Conservation (phyloP, 2,113 vertebrate species). For the Cercocebus atys region DNA sequence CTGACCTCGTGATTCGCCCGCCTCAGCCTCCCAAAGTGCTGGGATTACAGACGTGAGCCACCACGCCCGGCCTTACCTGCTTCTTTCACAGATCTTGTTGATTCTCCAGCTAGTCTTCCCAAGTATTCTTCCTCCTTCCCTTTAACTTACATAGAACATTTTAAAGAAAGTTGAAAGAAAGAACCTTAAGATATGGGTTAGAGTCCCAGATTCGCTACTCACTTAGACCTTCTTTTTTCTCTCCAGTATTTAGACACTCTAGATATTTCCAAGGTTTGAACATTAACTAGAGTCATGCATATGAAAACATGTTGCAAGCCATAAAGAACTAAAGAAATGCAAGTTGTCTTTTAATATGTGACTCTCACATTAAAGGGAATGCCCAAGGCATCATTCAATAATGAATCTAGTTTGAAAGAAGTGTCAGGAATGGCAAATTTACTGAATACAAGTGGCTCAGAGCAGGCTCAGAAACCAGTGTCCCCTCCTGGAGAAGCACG, state of each 20-base stretch:
- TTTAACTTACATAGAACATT: background rate
- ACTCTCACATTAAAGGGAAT: conserved; percentile 27
- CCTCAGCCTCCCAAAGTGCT: too few species aligned
- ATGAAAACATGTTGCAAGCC: background rate
- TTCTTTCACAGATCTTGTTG: background rate
- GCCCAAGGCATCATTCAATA: background rate
- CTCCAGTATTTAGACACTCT: background rate
- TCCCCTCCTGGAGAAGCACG: background rate
- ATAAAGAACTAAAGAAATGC: background rate
- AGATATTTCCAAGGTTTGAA: background rate
- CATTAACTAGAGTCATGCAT: background rate
- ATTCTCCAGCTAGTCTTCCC: background rate
- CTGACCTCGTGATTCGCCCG: too few species aligned
- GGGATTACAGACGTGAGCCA: too few species aligned
- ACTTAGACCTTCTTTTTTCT: background rate
- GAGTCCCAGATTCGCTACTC: background rate
- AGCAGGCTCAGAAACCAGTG: background rate
- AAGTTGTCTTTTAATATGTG: background rate
- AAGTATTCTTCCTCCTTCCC: background rate
- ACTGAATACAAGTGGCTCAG: background rate
- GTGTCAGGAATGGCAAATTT: background rate
- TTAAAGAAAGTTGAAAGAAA: background rate
- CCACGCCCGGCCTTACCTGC: too few species aligned
- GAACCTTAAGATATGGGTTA: background rate
- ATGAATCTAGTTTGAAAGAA: background rate